These are phyloP conservation scores for Trichomycterus rosablanca DNA, from an alignment of 2,113 vertebrate genomes.

Conservation along the genomic window DNA sequence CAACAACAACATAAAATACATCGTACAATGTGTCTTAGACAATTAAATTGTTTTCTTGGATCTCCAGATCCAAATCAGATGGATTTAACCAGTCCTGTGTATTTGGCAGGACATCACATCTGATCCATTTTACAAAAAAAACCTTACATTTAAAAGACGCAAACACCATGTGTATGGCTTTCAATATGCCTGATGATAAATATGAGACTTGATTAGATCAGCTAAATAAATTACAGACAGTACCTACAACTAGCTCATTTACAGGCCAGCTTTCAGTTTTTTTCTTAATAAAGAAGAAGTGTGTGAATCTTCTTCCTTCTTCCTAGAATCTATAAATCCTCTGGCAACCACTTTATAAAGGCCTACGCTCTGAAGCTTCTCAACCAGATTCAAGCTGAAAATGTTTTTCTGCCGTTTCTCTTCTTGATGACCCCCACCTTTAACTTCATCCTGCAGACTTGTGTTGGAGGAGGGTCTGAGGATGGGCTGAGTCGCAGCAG, in stretches of 20 bases:
- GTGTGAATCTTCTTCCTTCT: neutral
- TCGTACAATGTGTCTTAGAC: neutral
- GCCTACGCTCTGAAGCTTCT: constrained; percentile 73
- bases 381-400: constrained; percentile 77
- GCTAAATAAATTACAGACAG: constrained; percentile 5
- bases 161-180: constrained; percentile 36
- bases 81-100: too few species aligned
- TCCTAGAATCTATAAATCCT: constrained; percentile 45
- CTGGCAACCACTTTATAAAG: constrained; percentile 71
- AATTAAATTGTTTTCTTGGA: too few species aligned
- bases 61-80: too few species aligned
- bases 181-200: constrained; percentile 3
- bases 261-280: constrained; percentile 1
- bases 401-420: constrained; percentile 36
- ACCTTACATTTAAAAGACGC: too few species aligned
- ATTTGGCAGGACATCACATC: neutral
- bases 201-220: constrained; percentile 6
- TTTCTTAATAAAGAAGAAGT: neutral
- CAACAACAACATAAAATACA: constrained; percentile 6
- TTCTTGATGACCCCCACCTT: neutral
- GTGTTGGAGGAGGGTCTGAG: constrained; percentile 1
- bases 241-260: too few species aligned
- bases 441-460: constrained; percentile 12
- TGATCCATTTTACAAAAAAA: neutral
- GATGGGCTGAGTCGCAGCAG: constrained; percentile 39